Percentiles rank a stretch among this genome's conserved stretches.
These are phyloP conservation scores for Thalassarche chlororhynchos DNA, from an alignment of 2,113 vertebrate species.

Conservation along the genomic window DNA sequence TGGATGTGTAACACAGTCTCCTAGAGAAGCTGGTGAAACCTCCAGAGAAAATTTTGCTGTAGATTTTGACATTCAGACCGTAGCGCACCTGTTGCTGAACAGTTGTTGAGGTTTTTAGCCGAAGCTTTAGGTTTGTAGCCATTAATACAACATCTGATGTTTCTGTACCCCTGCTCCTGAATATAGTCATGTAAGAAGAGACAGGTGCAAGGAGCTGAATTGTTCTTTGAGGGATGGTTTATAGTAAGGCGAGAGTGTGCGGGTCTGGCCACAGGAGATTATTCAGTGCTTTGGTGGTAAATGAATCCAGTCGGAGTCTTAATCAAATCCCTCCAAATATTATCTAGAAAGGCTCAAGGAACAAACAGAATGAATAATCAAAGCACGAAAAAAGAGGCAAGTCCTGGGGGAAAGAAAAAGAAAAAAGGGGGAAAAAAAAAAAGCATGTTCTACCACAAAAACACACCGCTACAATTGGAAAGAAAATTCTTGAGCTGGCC, in stretches of 20 bases:
- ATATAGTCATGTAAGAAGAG: conserved; percentile 6
- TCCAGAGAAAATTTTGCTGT: neutral
- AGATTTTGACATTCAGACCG: neutral
- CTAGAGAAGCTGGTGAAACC: neutral
- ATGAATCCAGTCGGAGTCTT: neutral
- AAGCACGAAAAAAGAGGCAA: neutral
- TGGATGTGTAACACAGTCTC: neutral
- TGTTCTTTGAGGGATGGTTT: conserved; percentile 44
- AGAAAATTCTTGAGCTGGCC: conserved; percentile 51
- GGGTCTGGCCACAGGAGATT: neutral
- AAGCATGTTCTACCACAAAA: conserved; percentile 4
- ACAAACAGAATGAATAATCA: neutral
- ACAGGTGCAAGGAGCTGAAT: conserved; percentile 60
- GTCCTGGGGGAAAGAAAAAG: neutral
- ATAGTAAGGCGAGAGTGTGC: neutral
- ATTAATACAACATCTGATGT: conserved; percentile 54
- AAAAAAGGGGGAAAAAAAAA: neutral
- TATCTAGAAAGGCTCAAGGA: neutral
- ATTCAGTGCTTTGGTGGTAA: conserved; percentile 4
- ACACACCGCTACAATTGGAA: neutral
- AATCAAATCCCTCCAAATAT: neutral
- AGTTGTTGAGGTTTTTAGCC: conserved; percentile 58
- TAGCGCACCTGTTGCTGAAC: conserved; percentile 61
- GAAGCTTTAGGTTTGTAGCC: conserved; percentile 51
- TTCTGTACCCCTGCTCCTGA: neutral